Evolutionary conservation across 2,113 vertebrate species (phyloP).

Genomic region (Propithecus coquereli): DNA sequence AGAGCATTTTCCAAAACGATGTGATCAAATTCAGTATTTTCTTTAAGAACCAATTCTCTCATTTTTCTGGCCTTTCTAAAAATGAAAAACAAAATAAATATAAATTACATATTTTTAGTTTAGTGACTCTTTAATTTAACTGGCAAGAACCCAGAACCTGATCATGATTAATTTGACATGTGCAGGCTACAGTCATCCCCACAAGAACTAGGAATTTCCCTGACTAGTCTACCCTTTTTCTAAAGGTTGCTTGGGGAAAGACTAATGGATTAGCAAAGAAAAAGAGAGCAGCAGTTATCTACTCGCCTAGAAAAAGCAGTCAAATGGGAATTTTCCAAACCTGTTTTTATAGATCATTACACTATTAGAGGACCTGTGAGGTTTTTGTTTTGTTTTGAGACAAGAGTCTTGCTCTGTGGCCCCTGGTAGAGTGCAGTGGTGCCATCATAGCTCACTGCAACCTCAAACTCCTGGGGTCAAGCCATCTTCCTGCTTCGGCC

Average conservation of each 20-base stretch:
- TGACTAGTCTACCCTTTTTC: not conserved
- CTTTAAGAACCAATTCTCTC: not conserved
- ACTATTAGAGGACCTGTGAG: not conserved
- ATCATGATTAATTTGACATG: not conserved
- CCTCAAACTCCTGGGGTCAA: too few species aligned
- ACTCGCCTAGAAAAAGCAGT: not conserved
- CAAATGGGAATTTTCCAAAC: not conserved
- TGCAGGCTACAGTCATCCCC: not conserved
- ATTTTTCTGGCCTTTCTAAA: conserved; percentile 19
- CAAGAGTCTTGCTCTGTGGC: too few species aligned
- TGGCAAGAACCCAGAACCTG: not conserved
- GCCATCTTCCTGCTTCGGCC: too few species aligned
- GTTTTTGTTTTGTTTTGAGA: too few species aligned
- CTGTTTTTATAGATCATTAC: not conserved
- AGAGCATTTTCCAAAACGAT: conserved; percentile 32
- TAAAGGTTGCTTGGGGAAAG: not conserved
- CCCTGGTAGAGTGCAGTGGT: too few species aligned
- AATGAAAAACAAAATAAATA: not conserved
- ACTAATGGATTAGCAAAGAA: not conserved
- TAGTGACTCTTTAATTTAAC: not conserved
- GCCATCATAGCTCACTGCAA: too few species aligned
- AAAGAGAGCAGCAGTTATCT: not conserved
- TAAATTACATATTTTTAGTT: not conserved
- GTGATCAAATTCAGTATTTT: conserved; percentile 8
- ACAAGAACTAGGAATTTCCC: not conserved